A percentile compares a stretch with the other conserved stretches of the same genome.
phyloP scores from a whole-genome alignment of 1,140 invertebrate genomes.

The Episyrphus balteatus region DNA sequence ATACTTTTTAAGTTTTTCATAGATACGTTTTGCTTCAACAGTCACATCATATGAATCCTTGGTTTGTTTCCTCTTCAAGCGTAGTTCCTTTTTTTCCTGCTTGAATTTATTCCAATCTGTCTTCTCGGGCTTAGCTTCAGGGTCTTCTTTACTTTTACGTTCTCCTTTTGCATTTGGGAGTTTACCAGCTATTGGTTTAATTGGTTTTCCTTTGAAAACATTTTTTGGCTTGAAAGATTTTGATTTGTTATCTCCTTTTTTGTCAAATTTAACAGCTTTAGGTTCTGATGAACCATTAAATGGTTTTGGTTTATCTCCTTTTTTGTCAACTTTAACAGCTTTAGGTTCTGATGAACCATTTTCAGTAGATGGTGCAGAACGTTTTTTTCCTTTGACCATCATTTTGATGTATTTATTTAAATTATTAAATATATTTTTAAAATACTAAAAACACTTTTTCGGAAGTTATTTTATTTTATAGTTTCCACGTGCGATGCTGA shows the following conservation, averaged over 20 bases:
- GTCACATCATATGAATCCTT: constrained; percentile 56
- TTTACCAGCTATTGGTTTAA: background rate
- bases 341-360: background rate
- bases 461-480: too few species aligned
- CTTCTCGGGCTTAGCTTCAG: constrained; percentile 30
- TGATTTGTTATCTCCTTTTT: background rate
- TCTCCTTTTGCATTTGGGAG: too few species aligned
- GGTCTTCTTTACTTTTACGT: background rate
- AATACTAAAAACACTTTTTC: too few species aligned
- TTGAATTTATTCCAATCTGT: constrained; percentile 63
- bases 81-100: constrained; percentile 58
- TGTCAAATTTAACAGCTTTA: background rate
- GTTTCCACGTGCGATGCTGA: too few species aligned
- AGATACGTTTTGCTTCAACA: constrained; percentile 59
- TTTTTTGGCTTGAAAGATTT: too few species aligned
- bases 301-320: too few species aligned
- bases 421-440: too few species aligned
- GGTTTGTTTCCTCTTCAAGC: constrained; percentile 45
- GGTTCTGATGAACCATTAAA: background rate
- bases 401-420: too few species aligned
- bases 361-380: too few species aligned
- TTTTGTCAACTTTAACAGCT: background rate
- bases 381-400: too few species aligned
- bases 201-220: background rate
- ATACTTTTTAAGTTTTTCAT: constrained; percentile 62